These are phyloP conservation scores for Cosmia trapezina DNA, from an alignment of 2,888 invertebrate species.

Conservation along the genomic window DNA sequence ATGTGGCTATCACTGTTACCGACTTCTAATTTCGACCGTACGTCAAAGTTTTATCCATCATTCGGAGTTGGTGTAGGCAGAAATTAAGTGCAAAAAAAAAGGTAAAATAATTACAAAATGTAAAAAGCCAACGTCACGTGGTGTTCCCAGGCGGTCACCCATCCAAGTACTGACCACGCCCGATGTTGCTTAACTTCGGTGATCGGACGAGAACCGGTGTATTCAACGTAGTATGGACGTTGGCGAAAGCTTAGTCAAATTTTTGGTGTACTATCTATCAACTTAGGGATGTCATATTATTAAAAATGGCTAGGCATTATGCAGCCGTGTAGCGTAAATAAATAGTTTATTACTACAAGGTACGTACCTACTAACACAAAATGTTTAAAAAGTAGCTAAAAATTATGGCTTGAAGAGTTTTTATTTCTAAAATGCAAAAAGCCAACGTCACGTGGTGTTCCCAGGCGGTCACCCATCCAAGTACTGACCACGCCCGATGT, in stretches of 20 bases:
- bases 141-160: slow-evolving; percentile 88
- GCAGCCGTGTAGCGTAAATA: too few species aligned
- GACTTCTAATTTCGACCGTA: too few species aligned
- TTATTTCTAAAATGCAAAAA: slow-evolving; percentile 66
- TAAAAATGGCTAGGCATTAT: too few species aligned
- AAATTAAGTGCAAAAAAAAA: too few species aligned
- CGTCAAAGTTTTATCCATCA: too few species aligned
- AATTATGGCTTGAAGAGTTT: too few species aligned
- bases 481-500: slow-evolving; percentile 88
- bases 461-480: slow-evolving; percentile 89
- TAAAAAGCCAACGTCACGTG: slow-evolving; percentile 82
- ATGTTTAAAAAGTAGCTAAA: too few species aligned
- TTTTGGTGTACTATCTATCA: neutral
- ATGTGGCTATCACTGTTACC: too few species aligned
- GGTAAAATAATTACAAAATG: neutral
- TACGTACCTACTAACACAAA: too few species aligned
- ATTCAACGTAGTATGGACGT: slow-evolving; percentile 86
- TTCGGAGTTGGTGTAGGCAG: too few species aligned
- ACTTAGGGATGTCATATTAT: too few species aligned
- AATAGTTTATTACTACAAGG: too few species aligned
- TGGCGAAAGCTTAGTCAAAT: slow-evolving; percentile 41
- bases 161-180: slow-evolving; percentile 88
- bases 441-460: slow-evolving; percentile 85
- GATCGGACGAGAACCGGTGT: slow-evolving; percentile 88
- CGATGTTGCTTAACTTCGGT: slow-evolving; percentile 88